phyloP scores from a whole-genome alignment of 2,797 vertebrate genomes.

The Salmo trutta region DNA sequence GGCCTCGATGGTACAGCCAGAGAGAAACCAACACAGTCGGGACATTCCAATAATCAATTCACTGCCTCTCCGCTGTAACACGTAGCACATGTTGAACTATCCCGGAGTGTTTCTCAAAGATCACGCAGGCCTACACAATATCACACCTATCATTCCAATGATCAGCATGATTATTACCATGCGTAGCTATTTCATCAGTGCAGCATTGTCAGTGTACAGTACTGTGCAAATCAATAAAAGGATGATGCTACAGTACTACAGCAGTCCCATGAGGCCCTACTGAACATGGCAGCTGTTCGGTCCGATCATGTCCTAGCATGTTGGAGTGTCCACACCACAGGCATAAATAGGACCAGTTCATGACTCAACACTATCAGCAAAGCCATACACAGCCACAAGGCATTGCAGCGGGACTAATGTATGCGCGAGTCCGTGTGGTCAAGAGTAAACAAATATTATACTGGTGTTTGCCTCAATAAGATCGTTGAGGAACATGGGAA shows the following conservation, averaged over 20 bases:
- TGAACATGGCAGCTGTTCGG: constrained; percentile 57
- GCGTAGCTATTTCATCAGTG: background rate
- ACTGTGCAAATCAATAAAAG: background rate
- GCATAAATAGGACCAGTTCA: constrained; percentile 17
- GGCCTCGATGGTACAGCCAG: background rate
- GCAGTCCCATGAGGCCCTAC: constrained; percentile 26
- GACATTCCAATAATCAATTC: background rate
- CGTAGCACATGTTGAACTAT: background rate
- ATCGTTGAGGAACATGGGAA: background rate
- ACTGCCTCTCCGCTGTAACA: background rate
- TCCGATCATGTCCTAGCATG: constrained; percentile 33
- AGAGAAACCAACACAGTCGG: background rate
- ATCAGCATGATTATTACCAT: background rate
- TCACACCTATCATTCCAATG: too few relatives aligned
- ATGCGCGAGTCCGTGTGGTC: background rate
- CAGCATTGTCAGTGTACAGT: background rate
- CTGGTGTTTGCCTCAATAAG: background rate
- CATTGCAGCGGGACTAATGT: background rate
- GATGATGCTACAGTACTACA: background rate
- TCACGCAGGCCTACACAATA: too few relatives aligned
- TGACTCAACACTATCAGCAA: constrained; percentile 32
- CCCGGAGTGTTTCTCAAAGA: too few relatives aligned
- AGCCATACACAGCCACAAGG: constrained; percentile 8
- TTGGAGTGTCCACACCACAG: constrained; percentile 5
- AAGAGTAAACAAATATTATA: background rate